These are phyloP conservation scores for Plutella xylostella DNA, from an alignment of 2,888 invertebrate genomes.

Conservation along the genomic window DNA sequence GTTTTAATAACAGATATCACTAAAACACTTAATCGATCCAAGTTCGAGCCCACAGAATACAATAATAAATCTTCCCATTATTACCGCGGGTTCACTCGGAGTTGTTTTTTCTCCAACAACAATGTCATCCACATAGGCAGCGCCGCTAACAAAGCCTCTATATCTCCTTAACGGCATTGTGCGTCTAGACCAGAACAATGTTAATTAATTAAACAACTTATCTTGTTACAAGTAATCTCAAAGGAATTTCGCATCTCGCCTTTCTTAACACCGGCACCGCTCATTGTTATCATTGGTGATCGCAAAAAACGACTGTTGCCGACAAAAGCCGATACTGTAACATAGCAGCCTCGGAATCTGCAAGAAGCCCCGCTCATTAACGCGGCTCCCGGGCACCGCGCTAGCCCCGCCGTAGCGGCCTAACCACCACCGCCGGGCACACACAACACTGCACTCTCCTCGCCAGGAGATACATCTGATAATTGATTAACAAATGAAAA, in stretches of 20 bases:
- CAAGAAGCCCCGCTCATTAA: constrained; percentile 61
- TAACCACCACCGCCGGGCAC: constrained; percentile 15
- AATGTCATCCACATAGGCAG: too few relatives aligned
- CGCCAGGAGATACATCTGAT: neutral
- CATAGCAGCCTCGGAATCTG: constrained; percentile 55
- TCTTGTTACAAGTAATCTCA: constrained; percentile 39
- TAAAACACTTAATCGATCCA: too few relatives aligned
- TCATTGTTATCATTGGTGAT: constrained; percentile 61
- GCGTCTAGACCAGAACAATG: constrained; percentile 24
- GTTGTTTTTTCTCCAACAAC: too few relatives aligned
- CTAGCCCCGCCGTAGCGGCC: too few relatives aligned
- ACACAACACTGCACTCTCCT: neutral
- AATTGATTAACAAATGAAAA: neutral
- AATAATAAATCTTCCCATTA: too few relatives aligned
- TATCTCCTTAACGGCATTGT: constrained; percentile 10
- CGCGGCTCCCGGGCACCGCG: constrained; percentile 42
- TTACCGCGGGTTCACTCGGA: neutral
- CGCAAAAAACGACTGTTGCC: constrained; percentile 62
- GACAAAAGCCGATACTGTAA: constrained; percentile 51
- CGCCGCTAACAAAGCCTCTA: too few relatives aligned
- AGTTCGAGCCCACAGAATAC: too few relatives aligned
- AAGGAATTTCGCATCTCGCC: constrained; percentile 43
- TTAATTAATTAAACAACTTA: constrained; percentile 49
- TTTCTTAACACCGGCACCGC: constrained; percentile 53
- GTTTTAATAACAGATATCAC: too few relatives aligned